Conservation (phyloP, 2,113 vertebrate species). For the Cephalopholis sonnerati region DNA sequence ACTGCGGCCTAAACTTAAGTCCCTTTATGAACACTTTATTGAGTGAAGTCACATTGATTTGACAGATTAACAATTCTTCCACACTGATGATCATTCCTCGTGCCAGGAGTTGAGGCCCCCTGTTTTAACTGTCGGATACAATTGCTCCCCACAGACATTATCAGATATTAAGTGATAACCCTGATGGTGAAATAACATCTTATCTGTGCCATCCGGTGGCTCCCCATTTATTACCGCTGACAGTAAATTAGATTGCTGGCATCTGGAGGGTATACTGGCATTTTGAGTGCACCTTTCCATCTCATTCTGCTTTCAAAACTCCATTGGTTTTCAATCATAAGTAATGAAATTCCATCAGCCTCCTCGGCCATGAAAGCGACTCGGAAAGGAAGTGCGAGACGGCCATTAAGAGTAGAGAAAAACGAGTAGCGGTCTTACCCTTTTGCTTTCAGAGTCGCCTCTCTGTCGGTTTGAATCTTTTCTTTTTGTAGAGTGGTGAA, state of each 20-base stretch:
- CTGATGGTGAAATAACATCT: constrained; percentile 77
- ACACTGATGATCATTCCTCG: constrained; percentile 61
- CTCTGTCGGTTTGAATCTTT: constrained; percentile 49
- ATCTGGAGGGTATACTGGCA: constrained; percentile 69
- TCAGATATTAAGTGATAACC: constrained; percentile 79
- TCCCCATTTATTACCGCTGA: constrained; percentile 77
- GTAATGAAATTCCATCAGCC: constrained; percentile 79
- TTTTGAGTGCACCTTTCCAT: constrained; percentile 78
- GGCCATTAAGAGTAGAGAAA: constrained; percentile 61
- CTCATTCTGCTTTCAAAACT: constrained; percentile 72
- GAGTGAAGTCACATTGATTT: constrained; percentile 76
- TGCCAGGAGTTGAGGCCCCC: constrained; percentile 60
- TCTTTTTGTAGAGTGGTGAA: constrained; percentile 16
- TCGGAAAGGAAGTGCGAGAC: constrained; percentile 53
- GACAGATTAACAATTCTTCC: constrained; percentile 76
- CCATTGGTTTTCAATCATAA: constrained; percentile 75
- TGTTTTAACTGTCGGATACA: constrained; percentile 72
- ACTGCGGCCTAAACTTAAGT: constrained; percentile 38
- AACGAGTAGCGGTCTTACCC: constrained; percentile 72
- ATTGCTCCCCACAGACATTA: constrained; percentile 71
- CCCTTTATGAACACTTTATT: constrained; percentile 64
- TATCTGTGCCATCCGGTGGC: constrained; percentile 65
- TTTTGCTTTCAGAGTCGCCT: constrained; percentile 49
- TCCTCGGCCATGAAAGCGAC: constrained; percentile 48
- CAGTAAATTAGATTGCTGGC: constrained; percentile 78